phyloP scores from a whole-genome alignment of 2,797 vertebrate species.

The Peromyscus nudipes region DNA sequence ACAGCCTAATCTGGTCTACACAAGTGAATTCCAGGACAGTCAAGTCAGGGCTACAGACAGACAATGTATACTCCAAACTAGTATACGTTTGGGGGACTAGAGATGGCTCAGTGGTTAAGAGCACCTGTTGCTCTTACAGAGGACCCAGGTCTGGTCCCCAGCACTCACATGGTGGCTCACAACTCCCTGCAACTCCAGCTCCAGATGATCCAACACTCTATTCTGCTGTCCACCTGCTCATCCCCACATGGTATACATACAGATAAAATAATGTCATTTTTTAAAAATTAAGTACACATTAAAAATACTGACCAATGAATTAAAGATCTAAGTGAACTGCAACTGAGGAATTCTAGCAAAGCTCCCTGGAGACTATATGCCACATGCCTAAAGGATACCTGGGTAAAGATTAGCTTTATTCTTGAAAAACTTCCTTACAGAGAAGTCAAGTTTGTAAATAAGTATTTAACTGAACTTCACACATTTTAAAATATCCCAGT shows the following conservation, averaged over 20 bases:
- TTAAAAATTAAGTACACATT: conserved; percentile 38
- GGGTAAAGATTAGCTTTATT: neutral
- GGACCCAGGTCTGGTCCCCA: neutral
- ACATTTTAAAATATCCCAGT: neutral
- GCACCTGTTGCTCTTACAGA: neutral
- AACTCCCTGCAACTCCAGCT: neutral
- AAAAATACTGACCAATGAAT: neutral
- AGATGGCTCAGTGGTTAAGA: neutral
- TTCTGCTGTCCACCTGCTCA: neutral
- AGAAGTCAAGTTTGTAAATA: conserved; percentile 2
- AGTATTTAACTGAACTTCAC: neutral
- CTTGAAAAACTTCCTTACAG: neutral
- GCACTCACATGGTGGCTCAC: neutral
- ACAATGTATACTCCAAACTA: neutral
- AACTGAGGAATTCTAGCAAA: neutral
- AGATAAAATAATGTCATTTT: neutral
- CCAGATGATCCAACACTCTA: neutral
- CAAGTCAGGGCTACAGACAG: neutral
- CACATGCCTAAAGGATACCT: neutral
- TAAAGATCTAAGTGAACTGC: conserved; percentile 4
- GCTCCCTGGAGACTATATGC: neutral
- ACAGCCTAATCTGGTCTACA: neutral
- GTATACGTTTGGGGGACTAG: neutral
- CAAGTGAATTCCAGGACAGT: neutral
- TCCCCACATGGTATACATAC: neutral